Percentiles rank a stretch among this genome's conserved stretches.
Conservation (phyloP, 2,797 vertebrate species). For the Chloroceryle amazona region DNA sequence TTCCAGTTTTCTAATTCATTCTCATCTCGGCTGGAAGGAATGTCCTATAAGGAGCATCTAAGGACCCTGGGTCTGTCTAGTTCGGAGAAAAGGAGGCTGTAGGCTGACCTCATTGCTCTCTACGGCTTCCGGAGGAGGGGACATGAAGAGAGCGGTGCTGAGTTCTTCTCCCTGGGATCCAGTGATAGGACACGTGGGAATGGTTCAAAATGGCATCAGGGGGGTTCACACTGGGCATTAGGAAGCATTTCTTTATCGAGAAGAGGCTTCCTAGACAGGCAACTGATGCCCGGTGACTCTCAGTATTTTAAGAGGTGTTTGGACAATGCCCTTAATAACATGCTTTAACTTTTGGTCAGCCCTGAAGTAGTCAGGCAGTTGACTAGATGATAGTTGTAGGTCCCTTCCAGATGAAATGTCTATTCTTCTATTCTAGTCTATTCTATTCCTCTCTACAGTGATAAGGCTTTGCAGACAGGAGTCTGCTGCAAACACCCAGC, state of each 20-base stretch:
- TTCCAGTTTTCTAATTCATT: background rate
- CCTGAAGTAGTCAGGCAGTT: background rate
- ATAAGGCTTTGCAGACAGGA: background rate
- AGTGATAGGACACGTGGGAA: background rate
- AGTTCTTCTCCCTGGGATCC: background rate
- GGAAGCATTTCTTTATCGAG: background rate
- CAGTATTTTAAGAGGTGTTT: background rate
- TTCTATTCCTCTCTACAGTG: background rate
- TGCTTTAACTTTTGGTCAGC: background rate
- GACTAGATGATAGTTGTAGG: background rate
- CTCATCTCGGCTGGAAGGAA: background rate
- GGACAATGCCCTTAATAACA: background rate
- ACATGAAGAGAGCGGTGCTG: background rate
- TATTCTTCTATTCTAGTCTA: background rate
- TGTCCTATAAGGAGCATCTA: background rate
- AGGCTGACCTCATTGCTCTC: too few species aligned
- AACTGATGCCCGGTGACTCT: background rate
- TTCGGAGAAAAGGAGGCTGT: background rate
- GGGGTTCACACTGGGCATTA: background rate
- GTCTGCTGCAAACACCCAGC: background rate
- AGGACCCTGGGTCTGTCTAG: background rate
- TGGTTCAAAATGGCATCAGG: background rate
- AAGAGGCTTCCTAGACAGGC: background rate
- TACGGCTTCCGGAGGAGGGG: background rate
- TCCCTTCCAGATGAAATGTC: background rate